Evolutionary conservation across 2,797 vertebrate genomes (phyloP).

Genomic region (Botia kubotai): DNA sequence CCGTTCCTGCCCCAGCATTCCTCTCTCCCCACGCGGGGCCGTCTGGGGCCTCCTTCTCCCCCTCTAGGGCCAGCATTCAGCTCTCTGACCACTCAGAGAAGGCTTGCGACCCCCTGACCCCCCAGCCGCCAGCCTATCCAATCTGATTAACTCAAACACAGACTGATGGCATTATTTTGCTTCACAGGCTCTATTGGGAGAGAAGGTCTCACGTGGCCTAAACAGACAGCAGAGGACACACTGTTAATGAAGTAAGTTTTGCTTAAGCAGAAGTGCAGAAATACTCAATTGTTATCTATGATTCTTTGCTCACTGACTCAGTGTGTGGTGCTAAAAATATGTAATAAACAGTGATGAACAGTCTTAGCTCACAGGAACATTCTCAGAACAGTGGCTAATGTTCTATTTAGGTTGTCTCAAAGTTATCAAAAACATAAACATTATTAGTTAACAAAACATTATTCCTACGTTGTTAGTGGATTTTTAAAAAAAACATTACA

Average conservation of each 20-base stretch:
- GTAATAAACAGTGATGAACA: too few species aligned
- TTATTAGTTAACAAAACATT: too few species aligned
- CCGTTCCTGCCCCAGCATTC: slow-evolving; percentile 62
- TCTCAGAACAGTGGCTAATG: too few species aligned
- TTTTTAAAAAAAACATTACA: too few species aligned
- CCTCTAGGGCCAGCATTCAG: slow-evolving; percentile 75
- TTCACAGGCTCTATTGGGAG: slow-evolving; percentile 84
- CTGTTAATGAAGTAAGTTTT: slow-evolving; percentile 70
- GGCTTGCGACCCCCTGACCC: slow-evolving; percentile 81
- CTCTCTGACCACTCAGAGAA: slow-evolving; percentile 84
- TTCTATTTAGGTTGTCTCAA: too few species aligned
- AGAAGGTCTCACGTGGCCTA: slow-evolving; percentile 68
- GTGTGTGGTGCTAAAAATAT: too few species aligned
- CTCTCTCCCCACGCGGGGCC: slow-evolving; percentile 56
- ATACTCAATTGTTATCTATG: slow-evolving; percentile 40
- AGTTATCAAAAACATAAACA: too few species aligned
- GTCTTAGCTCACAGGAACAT: too few species aligned
- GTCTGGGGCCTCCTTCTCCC: slow-evolving; percentile 59
- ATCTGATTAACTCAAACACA: slow-evolving; percentile 86
- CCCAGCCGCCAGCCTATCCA: slow-evolving; percentile 84
- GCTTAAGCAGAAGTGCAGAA: slow-evolving; percentile 68
- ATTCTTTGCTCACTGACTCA: not conserved
- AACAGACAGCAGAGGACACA: slow-evolving; percentile 54
- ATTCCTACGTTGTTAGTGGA: too few species aligned
- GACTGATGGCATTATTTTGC: slow-evolving; percentile 88